Evolutionary conservation across 2,888 invertebrate species (phyloP), one percentile per base, ranked within the genome.

Genomic region (Drosophila sordidula): DNA sequence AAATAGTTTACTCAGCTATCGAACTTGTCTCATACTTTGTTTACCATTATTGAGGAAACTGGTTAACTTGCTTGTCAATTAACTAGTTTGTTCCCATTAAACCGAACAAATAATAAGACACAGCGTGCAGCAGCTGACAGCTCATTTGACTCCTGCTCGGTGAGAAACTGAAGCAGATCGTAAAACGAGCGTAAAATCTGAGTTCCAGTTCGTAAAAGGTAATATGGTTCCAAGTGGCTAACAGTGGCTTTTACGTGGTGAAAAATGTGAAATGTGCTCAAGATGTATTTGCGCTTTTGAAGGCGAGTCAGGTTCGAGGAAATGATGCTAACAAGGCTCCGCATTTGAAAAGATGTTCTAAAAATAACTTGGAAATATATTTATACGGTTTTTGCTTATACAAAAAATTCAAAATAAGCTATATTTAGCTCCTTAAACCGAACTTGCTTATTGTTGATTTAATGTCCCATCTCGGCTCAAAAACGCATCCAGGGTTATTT

Each of bases 31-130:
- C 29, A 32, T 22, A 52, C 41, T 42, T 22, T 32, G 41, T 22
- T 29, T 9, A 12, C 12, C 34, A 11, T 12, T 18, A 41, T 12
- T 11, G 18, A 16, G 18, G 79, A 4, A 18, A 67, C 70, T 75
- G 18, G 36, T 56, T 45, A 6, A 32, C 25, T 9, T 46, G n/a
- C 39, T 29, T 12, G 3, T 4, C 12, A 8, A 14, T 2, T 12
- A 57, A 11, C 16, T 39, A 22, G 14, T 38, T 32, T 29, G 8
- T 5, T 22, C 8, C 18, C 36, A 38, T 54, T 18, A 32, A 25
- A 32, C 8, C n/a, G 34, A 14, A 38, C 3, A 52, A 54, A 39
- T 49, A 52, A 22, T 55, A 25, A 45, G 22, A 38, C 4, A 8
- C 25, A 18, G 6, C 25, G 12, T 3, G 12, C 29, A 18, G 9